phyloP scores from a whole-genome alignment of 2,888 invertebrate species.

The Euzophera pinguis region DNA sequence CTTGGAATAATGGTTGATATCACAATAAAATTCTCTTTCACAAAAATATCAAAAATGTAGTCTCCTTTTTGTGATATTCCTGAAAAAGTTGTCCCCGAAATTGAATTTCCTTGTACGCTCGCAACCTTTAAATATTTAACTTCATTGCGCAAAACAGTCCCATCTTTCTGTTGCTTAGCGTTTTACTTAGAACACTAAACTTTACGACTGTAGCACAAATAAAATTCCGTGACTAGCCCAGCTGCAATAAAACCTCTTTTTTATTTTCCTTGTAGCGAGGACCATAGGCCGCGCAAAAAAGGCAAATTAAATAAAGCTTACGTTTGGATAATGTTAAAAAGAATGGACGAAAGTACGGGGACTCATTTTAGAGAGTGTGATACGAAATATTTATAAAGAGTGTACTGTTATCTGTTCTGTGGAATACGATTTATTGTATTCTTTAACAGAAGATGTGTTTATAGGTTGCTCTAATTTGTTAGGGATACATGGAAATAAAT shows the following conservation, averaged over 20 bases:
- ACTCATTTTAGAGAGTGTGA: too few relatives aligned
- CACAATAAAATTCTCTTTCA: background rate
- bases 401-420: too few relatives aligned
- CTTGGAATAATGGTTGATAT: background rate
- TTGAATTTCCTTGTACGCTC: background rate
- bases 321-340: conserved; percentile 4
- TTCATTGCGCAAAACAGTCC: conserved; percentile 17
- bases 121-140: conserved; percentile 11
- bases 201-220: conserved; percentile 41
- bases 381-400: too few relatives aligned
- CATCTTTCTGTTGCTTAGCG: conserved; percentile 22
- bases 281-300: background rate
- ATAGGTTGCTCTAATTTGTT: too few relatives aligned
- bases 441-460: too few relatives aligned
- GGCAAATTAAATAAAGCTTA: conserved; percentile 13
- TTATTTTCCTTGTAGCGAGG: conserved; percentile 24
- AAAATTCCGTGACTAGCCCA: conserved; percentile 27
- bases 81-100: conserved; percentile 5
- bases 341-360: background rate
- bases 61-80: background rate
- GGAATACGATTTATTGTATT: too few relatives aligned
- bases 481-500: too few relatives aligned
- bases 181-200: conserved; percentile 33
- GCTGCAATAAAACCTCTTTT: conserved; percentile 22
- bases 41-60: background rate